Percentiles rank a stretch among this genome's conserved stretches.
Conservation (phyloP, 1,140 invertebrate species). For the Conopomorpha cramerella region DNA sequence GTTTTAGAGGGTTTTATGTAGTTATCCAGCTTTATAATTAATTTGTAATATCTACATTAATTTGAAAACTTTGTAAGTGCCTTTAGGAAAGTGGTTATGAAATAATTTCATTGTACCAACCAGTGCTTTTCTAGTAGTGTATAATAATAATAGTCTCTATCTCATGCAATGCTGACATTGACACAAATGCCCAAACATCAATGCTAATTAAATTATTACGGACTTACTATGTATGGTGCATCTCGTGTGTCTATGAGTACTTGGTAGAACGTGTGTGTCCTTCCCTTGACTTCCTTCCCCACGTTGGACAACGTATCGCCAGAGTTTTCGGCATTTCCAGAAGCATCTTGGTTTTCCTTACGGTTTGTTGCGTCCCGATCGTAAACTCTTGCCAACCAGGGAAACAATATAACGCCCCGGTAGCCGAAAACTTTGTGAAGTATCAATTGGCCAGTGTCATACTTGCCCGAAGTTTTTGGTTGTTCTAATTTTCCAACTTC, state of each 20-base stretch:
- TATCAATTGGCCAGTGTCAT: slow-evolving; percentile 94
- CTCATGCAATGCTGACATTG: too few species aligned
- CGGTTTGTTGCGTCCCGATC: slow-evolving; percentile 81
- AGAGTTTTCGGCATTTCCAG: slow-evolving; percentile 20
- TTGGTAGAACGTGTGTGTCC: slow-evolving; percentile 95
- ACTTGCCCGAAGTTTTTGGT: slow-evolving; percentile 86
- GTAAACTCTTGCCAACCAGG: slow-evolving; percentile 93
- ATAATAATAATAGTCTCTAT: too few species aligned
- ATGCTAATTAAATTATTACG: too few species aligned
- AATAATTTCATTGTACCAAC: too few species aligned
- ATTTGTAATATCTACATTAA: too few species aligned
- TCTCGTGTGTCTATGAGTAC: slow-evolving; percentile 95
- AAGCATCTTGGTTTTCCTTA: slow-evolving; percentile 28
- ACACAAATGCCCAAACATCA: too few species aligned
- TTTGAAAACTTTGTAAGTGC: too few species aligned
- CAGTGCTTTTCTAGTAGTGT: too few species aligned
- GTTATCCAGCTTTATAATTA: too few species aligned
- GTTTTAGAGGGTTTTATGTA: too few species aligned
- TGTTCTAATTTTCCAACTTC: slow-evolving; percentile 70
- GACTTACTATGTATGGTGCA: slow-evolving; percentile 93
- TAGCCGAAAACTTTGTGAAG: slow-evolving; percentile 95
- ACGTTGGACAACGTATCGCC: slow-evolving; percentile 59
- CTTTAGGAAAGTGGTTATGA: too few species aligned
- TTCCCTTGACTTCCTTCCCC: slow-evolving; percentile 87
- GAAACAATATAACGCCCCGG: slow-evolving; percentile 92